Base-by-base conservation (phyloP, 2,113 vertebrate species). In the Maccullochella peelii region DNA sequence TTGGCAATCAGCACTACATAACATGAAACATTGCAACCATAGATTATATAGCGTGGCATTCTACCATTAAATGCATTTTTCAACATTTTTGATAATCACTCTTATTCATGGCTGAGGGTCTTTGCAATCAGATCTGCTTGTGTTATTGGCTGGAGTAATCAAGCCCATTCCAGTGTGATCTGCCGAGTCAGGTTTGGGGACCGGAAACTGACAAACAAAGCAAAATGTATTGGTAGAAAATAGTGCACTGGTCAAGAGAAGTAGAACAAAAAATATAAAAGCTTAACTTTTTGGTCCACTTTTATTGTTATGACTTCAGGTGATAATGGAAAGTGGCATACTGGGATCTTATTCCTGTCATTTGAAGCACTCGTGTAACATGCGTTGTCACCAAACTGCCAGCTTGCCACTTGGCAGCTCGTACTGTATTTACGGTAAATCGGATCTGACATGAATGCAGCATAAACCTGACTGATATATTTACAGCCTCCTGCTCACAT, bases 91-190 rank as follows among this genome's bases (percentile, higher is more conserved):
- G n/a, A 74, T 78, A 77, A 90, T 89, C 78, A 83, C 44, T 61
- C 50, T 25, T 62, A 84, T 86, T 83, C 84, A 79, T 8, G 36
- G 38, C 40, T 20, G 52, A 83, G 50, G 62, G 78, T 85, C 79
- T 54, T 49, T 59, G 79, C 86, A 91, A 93, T 91, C 88, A 89
- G 40, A 1, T 66, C 9, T 20, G 30, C 82, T 88, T 89, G 87
- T 89, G 36, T 73, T 52, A 52, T 5, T 66, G 67, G 82, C 80
- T 82, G 58, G 49, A 80, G 79, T 62, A 89, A 87, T 91, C 90
- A 87, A 42, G 76, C 6, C 40, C 58, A 8, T 76, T 85, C 52
- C 76, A 6, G 25, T 1, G 67, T 33, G 70, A 79, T 63, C 73
- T 36, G 66, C 57, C 16, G 42, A 47, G 65, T 82, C 63, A 52